Conservation (phyloP, 2,113 vertebrate species). For the Rhadina sibilatrix region DNA sequence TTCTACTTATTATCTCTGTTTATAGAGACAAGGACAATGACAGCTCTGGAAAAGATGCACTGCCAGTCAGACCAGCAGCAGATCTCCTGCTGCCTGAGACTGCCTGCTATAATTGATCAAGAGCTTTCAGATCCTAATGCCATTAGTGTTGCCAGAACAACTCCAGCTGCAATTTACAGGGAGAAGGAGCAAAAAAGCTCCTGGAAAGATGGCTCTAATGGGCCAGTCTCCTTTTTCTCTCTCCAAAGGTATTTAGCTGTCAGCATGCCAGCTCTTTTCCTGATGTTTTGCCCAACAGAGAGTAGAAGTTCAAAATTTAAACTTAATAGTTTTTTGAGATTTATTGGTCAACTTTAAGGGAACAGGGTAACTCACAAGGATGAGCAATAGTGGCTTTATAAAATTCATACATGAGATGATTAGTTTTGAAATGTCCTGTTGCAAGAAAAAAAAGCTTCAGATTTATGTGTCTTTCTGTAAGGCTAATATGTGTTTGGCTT, state of each 20-base stretch:
- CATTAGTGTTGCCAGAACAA: background rate
- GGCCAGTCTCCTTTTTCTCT: background rate
- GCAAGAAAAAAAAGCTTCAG: background rate
- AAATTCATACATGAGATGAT: background rate
- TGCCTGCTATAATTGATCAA: background rate
- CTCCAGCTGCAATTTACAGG: background rate
- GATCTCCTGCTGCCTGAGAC: background rate
- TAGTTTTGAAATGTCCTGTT: background rate
- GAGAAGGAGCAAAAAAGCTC: background rate
- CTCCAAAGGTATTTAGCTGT: background rate
- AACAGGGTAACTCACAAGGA: background rate
- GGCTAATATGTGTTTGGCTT: background rate
- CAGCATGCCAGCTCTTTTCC: background rate
- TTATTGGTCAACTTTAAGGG: background rate
- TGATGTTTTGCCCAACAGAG: background rate
- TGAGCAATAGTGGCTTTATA: background rate
- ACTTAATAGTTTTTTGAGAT: background rate
- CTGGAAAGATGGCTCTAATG: background rate
- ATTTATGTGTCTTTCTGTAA: constrained; percentile 20
- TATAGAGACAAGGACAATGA: background rate
- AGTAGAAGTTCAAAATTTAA: background rate
- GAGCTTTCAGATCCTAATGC: background rate
- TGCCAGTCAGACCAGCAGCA: background rate
- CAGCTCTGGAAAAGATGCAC: background rate
- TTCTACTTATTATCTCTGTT: background rate